Evolutionary conservation across 1,140 invertebrate species (phyloP).

Genomic region (Phthorimaea operculella): DNA sequence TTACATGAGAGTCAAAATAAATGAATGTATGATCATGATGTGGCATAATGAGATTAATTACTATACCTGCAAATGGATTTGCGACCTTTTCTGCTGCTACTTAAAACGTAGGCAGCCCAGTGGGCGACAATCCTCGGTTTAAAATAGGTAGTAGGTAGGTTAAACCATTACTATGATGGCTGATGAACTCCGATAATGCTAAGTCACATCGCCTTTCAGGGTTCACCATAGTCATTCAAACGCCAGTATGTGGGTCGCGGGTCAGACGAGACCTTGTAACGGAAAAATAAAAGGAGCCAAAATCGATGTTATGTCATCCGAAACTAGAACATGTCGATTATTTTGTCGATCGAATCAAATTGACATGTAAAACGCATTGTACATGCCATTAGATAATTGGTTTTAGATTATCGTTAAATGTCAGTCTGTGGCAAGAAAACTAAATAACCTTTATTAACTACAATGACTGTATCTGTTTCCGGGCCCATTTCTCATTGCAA

Average conservation of each 20-base stretch:
- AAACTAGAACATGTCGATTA: not conserved
- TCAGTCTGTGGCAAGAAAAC: too few relatives aligned
- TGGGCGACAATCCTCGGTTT: not conserved
- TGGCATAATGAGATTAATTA: too few relatives aligned
- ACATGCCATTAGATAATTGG: too few relatives aligned
- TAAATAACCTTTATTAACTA: too few relatives aligned
- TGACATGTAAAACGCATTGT: not conserved
- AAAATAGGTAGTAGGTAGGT: not conserved
- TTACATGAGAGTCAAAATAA: too few relatives aligned
- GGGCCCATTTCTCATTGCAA: too few relatives aligned
- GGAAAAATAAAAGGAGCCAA: not conserved
- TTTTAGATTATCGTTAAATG: too few relatives aligned
- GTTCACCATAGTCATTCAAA: constrained; percentile 12
- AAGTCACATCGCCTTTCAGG: constrained; percentile 28
- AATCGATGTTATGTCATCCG: not conserved
- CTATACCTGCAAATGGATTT: not conserved
- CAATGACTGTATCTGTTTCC: too few relatives aligned
- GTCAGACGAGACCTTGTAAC: constrained; percentile 15
- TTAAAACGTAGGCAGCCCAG: not conserved
- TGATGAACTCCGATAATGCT: constrained; percentile 13
- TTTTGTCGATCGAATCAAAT: not conserved
- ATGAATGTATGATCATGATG: too few relatives aligned
- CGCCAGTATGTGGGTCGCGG: constrained; percentile 19
- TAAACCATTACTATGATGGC: constrained; percentile 17
- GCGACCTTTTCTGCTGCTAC: not conserved